Evolutionary conservation across 2,113 vertebrate genomes (phyloP), one percentile per base, ranked within the genome.

Genomic region (Vimba vimba): DNA sequence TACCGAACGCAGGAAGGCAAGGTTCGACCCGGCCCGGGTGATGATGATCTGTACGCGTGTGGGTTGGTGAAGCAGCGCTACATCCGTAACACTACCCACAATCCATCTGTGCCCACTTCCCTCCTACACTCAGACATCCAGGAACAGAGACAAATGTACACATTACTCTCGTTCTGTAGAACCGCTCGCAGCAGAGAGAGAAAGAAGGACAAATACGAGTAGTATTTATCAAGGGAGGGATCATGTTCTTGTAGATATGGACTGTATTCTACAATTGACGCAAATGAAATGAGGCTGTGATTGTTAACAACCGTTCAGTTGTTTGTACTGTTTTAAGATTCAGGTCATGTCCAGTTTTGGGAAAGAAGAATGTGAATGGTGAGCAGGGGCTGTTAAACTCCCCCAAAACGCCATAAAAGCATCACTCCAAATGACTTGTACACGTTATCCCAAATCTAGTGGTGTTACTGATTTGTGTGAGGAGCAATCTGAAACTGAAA

Each of bases 81-180:
- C 68, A 73, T 83, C 33, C 66, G 66, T 64, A 57, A 55, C 57
- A 52, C 81, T 83, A 83, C 81, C 81, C 81, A 83, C 81, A 83
- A 83, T 83, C 81, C 81, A 83, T 83, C 81, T 83, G 81, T 83
- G 81, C 50, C 50, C 50, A 57, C 66, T 59, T 59, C 2, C 27
- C 80, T 69, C 64, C n/a, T 36, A 79, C 77, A 59, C 50, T 60
- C 77, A 60, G 55, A 17, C 9, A 79, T 52, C 25, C 50, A 47
- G 62, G 80, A 69, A 30, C 45, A 33, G 60, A 52, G 43, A 68
- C 4, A 23, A 36, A 83, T 55, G 45, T 73, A 23, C 30, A 73
- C 47, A 83, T 23, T 47, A 66, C 62, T 39, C 39, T 82, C 79
- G n/a, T 50, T 81, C 79, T 68, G 43, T 2, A 79, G 77, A 79